A percentile compares a stretch with the other conserved stretches of the same genome.
These are phyloP conservation scores for Meloidogyne floridensis DNA, from an alignment of 1,140 invertebrate species.

Conservation along the genomic window DNA sequence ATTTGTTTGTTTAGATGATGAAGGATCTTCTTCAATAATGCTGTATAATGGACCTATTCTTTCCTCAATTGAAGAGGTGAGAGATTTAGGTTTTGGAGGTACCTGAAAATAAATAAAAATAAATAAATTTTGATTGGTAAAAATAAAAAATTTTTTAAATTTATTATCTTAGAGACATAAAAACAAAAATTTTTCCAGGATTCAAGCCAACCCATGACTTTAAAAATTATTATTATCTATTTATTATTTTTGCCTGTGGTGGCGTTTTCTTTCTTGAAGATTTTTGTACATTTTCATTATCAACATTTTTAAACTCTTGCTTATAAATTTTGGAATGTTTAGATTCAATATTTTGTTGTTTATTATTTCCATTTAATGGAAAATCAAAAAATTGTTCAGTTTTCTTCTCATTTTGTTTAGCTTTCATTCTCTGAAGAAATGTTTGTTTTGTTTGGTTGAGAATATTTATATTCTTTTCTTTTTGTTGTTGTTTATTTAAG, in stretches of 20 bases:
- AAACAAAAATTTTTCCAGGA: too few relatives aligned
- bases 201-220: too few relatives aligned
- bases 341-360: not conserved
- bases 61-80: not conserved
- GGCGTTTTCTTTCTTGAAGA: constrained; percentile 6
- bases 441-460: not conserved
- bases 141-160: not conserved
- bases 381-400: not conserved
- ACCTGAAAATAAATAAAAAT: not conserved
- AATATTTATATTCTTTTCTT: not conserved
- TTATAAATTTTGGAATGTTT: not conserved
- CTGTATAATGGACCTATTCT: constrained; percentile 6
- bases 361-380: not conserved
- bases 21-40: not conserved
- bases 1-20: not conserved
- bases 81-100: not conserved
- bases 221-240: too few relatives aligned
- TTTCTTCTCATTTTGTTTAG: not conserved
- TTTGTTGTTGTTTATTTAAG: constrained; percentile 1
- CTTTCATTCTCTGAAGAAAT: constrained; percentile 18
- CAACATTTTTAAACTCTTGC: not conserved
- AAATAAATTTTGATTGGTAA: not conserved
- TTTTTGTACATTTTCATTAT: not conserved
- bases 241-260: not conserved
- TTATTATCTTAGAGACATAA: too few relatives aligned